Evolutionary conservation across 2,113 vertebrate genomes (phyloP).

Genomic region (Psophia crepitans): DNA sequence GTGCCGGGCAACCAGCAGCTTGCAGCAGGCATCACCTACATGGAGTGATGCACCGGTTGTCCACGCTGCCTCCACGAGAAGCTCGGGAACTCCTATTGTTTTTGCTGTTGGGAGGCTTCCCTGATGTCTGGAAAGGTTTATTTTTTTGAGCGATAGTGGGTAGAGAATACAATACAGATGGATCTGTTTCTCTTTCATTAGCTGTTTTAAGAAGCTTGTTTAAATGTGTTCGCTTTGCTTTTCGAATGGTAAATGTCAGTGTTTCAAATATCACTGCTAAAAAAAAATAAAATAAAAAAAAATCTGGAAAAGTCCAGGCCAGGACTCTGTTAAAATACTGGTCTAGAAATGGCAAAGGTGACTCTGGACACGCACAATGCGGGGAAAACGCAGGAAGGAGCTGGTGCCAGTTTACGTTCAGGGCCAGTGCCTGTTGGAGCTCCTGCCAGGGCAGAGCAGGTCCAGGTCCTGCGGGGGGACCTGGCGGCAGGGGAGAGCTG

Average conservation of each 20-base stretch:
- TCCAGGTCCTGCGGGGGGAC: neutral
- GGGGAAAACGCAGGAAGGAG: neutral
- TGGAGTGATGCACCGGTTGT: neutral
- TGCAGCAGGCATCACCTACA: neutral
- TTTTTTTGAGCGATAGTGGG: neutral
- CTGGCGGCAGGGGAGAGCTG: neutral
- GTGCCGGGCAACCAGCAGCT: rapidly evolving
- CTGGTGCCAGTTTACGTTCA: neutral
- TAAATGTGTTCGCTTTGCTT: neutral
- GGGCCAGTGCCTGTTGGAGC: neutral
- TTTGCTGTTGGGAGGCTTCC: neutral
- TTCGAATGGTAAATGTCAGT: neutral
- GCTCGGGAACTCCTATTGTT: neutral
- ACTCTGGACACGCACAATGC: neutral
- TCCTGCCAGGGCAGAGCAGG: neutral
- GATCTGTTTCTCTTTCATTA: neutral
- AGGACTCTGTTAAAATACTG: neutral
- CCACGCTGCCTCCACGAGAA: neutral
- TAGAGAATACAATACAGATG: neutral
- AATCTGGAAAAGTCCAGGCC: neutral
- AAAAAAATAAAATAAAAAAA: neutral
- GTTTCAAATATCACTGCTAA: neutral
- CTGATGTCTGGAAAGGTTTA: neutral
- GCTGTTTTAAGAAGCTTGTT: neutral
- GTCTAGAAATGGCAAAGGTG: neutral